Conservation (phyloP, 2,888 invertebrate species). For the Digitonthophagus gazella region DNA sequence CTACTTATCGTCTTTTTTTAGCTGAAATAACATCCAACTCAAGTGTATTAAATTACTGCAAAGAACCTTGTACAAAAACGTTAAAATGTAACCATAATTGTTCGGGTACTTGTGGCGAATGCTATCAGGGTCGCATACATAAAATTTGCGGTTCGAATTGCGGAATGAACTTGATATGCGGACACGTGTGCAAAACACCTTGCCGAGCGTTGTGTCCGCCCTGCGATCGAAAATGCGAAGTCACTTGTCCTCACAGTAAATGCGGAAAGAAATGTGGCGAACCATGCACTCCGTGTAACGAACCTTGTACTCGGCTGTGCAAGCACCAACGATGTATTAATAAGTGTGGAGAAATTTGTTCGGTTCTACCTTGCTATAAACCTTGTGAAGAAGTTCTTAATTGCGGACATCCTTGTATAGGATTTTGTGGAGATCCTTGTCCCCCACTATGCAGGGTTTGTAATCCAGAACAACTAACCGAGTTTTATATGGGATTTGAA, state of each 20-base stretch:
- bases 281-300: constrained; percentile 47
- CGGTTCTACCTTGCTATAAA: constrained; percentile 50
- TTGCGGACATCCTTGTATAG: constrained; percentile 66
- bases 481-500: constrained; percentile 52
- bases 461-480: constrained; percentile 52
- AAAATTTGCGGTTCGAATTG: constrained; percentile 58
- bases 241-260: constrained; percentile 54
- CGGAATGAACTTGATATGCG: constrained; percentile 59
- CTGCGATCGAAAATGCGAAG: constrained; percentile 15
- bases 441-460: constrained; percentile 62
- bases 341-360: constrained; percentile 54
- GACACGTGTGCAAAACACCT: constrained; percentile 59
- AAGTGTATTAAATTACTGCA: constrained; percentile 44
- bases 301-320: constrained; percentile 48
- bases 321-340: constrained; percentile 53
- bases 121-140: constrained; percentile 62
- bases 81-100: constrained; percentile 57
- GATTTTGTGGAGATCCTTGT: constrained; percentile 72
- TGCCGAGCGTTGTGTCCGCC: constrained; percentile 55
- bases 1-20: constrained; percentile 8
- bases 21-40: background rate
- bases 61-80: constrained; percentile 48
- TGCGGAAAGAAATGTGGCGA: constrained; percentile 53
- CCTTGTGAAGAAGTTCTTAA: constrained; percentile 51
- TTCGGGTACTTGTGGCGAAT: constrained; percentile 56